Percentiles rank a stretch among this genome's conserved stretches.
These are phyloP conservation scores for Eudasyphora cyanicolor DNA, from an alignment of 2,888 invertebrate species.

Conservation along the genomic window DNA sequence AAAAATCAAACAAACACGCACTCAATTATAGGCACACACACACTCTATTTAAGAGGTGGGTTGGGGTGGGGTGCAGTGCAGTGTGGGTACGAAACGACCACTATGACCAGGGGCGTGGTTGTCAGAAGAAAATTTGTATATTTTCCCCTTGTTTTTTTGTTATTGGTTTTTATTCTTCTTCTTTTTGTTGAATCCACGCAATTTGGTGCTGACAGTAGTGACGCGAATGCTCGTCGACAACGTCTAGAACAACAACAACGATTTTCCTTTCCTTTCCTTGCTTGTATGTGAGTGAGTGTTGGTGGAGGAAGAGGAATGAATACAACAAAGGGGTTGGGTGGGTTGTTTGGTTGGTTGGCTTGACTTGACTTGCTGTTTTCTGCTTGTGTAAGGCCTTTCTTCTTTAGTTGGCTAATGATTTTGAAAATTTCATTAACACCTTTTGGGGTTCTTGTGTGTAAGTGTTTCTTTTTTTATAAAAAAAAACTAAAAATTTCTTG, in stretches of 20 bases:
- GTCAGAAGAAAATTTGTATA: constrained; percentile 5
- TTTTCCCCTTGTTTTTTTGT: neutral
- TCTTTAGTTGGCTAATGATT: neutral
- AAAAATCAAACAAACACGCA: too few species aligned
- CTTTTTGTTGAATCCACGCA: too few species aligned
- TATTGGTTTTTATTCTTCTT: neutral
- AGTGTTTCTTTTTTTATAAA: too few species aligned
- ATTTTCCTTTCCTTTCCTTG: constrained; percentile 26
- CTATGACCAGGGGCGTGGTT: constrained; percentile 57
- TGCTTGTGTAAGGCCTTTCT: constrained; percentile 14
- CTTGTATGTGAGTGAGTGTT: neutral
- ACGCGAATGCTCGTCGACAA: neutral
- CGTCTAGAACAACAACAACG: neutral
- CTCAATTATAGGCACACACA: neutral
- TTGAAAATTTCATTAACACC: constrained; percentile 18
- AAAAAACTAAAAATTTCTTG: neutral
- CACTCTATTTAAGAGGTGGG: neutral
- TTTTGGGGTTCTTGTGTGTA: neutral
- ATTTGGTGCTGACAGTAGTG: neutral
- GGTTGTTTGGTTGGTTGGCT: neutral
- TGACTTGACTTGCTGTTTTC: neutral
- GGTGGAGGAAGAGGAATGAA: too few species aligned
- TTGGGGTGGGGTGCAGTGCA: neutral
- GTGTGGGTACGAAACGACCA: neutral
- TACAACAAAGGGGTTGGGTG: too few species aligned